These are phyloP conservation scores for Myotis myotis DNA, from an alignment of 2,797 vertebrate species.

Conservation along the genomic window DNA sequence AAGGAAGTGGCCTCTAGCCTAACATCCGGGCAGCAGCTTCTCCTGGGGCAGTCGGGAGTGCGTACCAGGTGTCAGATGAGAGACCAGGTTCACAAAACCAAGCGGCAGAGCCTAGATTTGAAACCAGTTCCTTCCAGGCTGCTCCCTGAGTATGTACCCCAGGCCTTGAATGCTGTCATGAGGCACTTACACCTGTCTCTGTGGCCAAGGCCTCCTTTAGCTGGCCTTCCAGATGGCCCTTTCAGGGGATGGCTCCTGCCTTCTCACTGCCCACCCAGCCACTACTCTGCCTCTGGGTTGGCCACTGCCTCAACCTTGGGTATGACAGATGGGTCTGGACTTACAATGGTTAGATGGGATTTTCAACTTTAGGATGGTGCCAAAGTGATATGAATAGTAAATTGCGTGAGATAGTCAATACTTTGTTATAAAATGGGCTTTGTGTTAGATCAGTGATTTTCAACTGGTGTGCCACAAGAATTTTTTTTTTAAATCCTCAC, in stretches of 20 bases:
- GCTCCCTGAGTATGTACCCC: fast-evolving
- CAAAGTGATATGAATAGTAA: background rate
- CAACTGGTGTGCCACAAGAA: background rate
- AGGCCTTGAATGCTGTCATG: no score
- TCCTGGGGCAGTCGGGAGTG: fast-evolving
- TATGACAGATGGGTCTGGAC: background rate
- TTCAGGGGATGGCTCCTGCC: fast-evolving
- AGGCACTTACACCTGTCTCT: background rate
- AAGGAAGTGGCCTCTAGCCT: background rate
- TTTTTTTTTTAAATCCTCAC: background rate
- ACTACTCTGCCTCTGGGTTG: background rate
- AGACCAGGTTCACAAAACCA: fast-evolving
- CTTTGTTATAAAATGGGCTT: background rate
- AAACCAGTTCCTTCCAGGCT: background rate
- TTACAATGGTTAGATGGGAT: fast-evolving
- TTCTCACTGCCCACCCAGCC: background rate
- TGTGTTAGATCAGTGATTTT: background rate
- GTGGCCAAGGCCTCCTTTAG: background rate
- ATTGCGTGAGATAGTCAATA: fast-evolving
- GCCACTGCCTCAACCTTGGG: fast-evolving
- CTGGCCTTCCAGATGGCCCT: background rate
- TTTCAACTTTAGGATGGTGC: background rate
- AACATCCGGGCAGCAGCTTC: fast-evolving
- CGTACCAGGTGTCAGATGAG: background rate
- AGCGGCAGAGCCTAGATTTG: background rate